Evolutionary conservation across 2,888 invertebrate genomes (phyloP).

Genomic region (Diogma glabrata): DNA sequence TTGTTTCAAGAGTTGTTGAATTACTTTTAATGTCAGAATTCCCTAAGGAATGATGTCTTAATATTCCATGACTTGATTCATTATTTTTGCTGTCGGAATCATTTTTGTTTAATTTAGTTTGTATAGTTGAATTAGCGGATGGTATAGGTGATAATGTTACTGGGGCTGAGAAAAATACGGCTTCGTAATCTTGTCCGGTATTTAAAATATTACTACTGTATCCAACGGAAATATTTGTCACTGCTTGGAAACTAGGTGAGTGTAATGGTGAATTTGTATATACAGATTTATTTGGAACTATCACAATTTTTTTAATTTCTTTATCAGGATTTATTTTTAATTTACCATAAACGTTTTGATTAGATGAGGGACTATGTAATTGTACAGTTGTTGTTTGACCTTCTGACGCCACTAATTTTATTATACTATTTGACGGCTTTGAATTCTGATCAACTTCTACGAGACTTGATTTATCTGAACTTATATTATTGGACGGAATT

Average conservation of each 20-base stretch:
- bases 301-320: slow-evolving; percentile 6
- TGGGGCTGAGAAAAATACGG: slow-evolving; percentile 29
- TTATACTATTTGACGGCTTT: background rate
- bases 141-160: slow-evolving; percentile 1
- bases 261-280: slow-evolving; percentile 25
- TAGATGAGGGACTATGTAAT: slow-evolving; percentile 9
- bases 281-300: slow-evolving; percentile 19
- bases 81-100: slow-evolving; percentile 8
- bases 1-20: background rate
- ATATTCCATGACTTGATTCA: slow-evolving; percentile 2
- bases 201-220: slow-evolving; percentile 18
- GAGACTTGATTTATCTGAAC: background rate
- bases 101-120: background rate
- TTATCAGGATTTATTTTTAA: slow-evolving; percentile 15
- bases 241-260: slow-evolving; percentile 22
- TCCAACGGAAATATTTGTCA: slow-evolving; percentile 33
- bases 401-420: background rate
- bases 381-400: background rate
- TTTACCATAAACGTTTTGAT: slow-evolving; percentile 11
- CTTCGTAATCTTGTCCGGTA: slow-evolving; percentile 28
- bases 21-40: background rate
- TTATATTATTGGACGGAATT: slow-evolving; percentile 33
- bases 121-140: background rate
- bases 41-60: background rate
- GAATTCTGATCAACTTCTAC: background rate